These are phyloP conservation scores for Brachionus angularis DNA, from an alignment of 1,140 invertebrate species.

Conservation along the genomic window DNA sequence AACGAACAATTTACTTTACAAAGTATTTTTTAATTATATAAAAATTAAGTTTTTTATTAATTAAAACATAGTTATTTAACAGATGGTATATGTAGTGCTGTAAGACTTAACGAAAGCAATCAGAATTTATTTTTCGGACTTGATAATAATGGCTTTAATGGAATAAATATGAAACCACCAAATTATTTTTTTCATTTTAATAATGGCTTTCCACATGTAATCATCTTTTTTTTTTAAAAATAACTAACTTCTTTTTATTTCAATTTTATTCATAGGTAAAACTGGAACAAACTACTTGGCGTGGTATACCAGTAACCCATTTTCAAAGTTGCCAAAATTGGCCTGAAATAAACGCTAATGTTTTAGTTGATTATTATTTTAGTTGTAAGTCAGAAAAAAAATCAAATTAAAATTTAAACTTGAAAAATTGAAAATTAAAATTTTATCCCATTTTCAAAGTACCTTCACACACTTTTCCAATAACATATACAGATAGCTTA, in stretches of 20 bases:
- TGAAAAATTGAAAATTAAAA: no score
- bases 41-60: not conserved
- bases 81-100: slow-evolving; percentile 2
- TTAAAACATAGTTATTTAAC: not conserved
- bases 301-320: slow-evolving; percentile 27
- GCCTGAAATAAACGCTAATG: slow-evolving; percentile 22
- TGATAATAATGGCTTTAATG: not conserved
- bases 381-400: no score
- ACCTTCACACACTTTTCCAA: not conserved
- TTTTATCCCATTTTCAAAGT: not conserved
- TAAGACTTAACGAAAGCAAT: slow-evolving; percentile 8
- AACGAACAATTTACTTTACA: slow-evolving; percentile 19
- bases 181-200: slow-evolving; percentile 43
- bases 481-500: not conserved
- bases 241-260: no score
- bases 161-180: not conserved
- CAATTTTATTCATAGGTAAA: no score
- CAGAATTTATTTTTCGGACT: slow-evolving; percentile 23
- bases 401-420: no score
- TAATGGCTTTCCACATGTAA: slow-evolving; percentile 1
- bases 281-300: not conserved
- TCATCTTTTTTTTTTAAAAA: no score
- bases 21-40: not conserved
- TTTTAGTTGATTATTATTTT: slow-evolving; percentile 42
- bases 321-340: slow-evolving; percentile 42